phyloP scores from a whole-genome alignment of 2,113 vertebrate species.

The Sapajus apella region DNA sequence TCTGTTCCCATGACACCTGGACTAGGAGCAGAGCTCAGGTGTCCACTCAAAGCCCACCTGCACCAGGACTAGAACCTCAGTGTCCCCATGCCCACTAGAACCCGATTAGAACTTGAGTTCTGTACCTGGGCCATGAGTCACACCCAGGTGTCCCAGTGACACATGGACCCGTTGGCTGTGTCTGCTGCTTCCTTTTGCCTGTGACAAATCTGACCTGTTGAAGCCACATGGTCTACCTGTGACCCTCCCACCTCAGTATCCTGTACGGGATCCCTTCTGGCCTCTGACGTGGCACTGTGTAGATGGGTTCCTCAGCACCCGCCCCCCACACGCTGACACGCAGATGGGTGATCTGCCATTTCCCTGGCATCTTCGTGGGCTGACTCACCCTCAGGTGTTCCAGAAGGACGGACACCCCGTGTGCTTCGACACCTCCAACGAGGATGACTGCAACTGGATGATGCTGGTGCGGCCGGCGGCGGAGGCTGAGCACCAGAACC shows the following conservation, averaged over 20 bases:
- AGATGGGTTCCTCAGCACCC: background rate
- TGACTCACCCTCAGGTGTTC: slow-evolving; percentile 88
- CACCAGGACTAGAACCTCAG: background rate
- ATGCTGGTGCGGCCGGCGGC: slow-evolving; percentile 96
- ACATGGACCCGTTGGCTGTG: background rate
- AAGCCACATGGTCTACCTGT: background rate
- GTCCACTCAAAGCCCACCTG: background rate
- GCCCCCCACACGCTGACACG: accelerated
- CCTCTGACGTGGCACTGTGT: accelerated
- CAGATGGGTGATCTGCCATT: background rate
- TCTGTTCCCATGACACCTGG: background rate
- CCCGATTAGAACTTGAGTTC: background rate
- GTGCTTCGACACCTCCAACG: slow-evolving; percentile 93
- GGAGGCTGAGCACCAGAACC: slow-evolving; percentile 93
- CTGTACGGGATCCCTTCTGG: accelerated
- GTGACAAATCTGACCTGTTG: background rate
- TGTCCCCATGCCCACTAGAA: background rate
- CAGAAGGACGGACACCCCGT: slow-evolving; percentile 90
- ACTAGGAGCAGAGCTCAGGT: background rate
- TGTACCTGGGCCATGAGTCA: background rate
- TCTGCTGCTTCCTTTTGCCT: background rate
- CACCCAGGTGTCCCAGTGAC: too few species aligned
- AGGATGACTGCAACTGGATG: slow-evolving; percentile 99
- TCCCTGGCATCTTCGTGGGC: accelerated
- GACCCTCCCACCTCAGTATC: background rate